phyloP scores from a whole-genome alignment of 2,113 vertebrate species.

The Lagopus muta region DNA sequence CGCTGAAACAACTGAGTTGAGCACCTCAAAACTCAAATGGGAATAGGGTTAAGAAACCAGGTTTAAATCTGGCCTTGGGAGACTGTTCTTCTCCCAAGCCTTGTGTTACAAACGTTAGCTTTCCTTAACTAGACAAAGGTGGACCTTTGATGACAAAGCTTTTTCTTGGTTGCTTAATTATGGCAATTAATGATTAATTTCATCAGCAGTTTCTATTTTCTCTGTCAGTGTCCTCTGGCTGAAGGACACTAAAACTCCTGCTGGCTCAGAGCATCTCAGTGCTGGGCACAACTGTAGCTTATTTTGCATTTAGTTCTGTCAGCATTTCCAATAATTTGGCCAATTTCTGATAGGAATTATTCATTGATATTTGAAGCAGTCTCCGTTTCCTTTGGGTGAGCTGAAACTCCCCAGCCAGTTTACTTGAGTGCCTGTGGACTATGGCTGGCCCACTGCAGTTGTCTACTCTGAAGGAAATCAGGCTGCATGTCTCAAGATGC shows the following conservation, averaged over 20 bases:
- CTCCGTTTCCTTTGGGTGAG: background rate
- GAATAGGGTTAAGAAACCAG: background rate
- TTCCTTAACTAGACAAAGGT: background rate
- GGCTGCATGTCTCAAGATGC: background rate
- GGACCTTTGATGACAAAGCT: slow-evolving; percentile 17
- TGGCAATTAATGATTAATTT: slow-evolving; percentile 48
- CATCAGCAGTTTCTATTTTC: slow-evolving; percentile 31
- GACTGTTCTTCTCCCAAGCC: background rate
- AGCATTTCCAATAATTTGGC: slow-evolving; percentile 31
- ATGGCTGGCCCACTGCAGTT: background rate
- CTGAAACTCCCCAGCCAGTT: background rate
- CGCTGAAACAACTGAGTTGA: background rate
- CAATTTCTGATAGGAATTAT: slow-evolving; percentile 8
- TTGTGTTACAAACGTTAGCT: background rate
- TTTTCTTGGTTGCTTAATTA: slow-evolving; percentile 41
- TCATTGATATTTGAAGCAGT: background rate
- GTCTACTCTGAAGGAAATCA: background rate
- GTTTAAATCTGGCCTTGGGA: background rate
- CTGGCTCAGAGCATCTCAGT: background rate
- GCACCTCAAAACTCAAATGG: background rate
- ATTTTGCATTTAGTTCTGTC: background rate
- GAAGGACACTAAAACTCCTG: slow-evolving; percentile 23
- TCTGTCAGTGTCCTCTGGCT: background rate
- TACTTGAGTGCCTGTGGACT: background rate
- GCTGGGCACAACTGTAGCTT: background rate